phyloP scores from a whole-genome alignment of 2,888 invertebrate genomes.

The Orthosia cruda region DNA sequence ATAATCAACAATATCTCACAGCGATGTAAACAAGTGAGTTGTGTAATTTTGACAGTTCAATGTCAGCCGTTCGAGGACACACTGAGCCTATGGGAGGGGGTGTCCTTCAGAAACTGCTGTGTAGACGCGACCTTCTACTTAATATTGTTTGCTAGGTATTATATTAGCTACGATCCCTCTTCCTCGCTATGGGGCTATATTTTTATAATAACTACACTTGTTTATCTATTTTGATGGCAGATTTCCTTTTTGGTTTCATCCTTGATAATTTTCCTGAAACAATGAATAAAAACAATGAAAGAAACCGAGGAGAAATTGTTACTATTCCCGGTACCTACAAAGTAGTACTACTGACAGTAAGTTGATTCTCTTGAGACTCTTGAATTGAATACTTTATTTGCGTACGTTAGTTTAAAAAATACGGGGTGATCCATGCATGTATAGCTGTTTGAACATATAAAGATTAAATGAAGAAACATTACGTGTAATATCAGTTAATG shows the following conservation, averaged over 20 bases:
- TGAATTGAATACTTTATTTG: too few relatives aligned
- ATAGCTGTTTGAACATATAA: background rate
- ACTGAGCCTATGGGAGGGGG: background rate
- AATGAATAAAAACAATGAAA: background rate
- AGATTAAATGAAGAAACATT: background rate
- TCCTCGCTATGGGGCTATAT: background rate
- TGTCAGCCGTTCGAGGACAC: constrained; percentile 17
- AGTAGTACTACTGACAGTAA: too few relatives aligned
- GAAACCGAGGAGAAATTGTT: background rate
- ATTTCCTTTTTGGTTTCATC: background rate
- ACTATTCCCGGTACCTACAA: background rate
- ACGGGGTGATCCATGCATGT: background rate
- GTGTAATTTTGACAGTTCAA: constrained; percentile 25
- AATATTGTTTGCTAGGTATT: too few relatives aligned
- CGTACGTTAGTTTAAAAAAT: background rate
- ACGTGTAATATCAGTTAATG: constrained; percentile 21
- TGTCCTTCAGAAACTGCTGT: constrained; percentile 4
- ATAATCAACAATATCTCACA: too few relatives aligned
- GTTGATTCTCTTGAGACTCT: too few relatives aligned
- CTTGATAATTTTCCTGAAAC: background rate
- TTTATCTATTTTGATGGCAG: background rate
- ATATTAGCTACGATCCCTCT: background rate
- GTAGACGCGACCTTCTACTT: constrained; percentile 23
- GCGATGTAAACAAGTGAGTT: constrained; percentile 19
- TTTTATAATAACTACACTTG: constrained; percentile 1